Evolutionary conservation across 2,797 vertebrate genomes (phyloP).

Genomic region (Eleutherodactylus coqui): DNA sequence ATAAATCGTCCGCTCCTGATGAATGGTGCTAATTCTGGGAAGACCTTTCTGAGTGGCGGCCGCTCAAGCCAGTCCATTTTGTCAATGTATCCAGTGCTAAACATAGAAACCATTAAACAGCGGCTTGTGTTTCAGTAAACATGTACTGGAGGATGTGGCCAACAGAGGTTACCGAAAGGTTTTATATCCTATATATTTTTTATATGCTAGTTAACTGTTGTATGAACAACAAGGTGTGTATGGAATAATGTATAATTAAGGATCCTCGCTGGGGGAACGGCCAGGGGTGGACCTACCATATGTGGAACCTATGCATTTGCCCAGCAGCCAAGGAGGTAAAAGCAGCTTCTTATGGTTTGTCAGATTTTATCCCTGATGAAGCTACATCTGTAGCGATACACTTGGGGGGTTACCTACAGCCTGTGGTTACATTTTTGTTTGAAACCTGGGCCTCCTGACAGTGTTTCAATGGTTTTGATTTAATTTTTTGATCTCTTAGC

Average conservation of each 20-base stretch:
- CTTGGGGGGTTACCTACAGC: too few species aligned
- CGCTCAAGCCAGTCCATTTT: conserved; percentile 1
- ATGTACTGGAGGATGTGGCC: background rate
- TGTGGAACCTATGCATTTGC: background rate
- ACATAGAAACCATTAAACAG: conserved; percentile 41
- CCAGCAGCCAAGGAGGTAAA: background rate
- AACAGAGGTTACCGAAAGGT: background rate
- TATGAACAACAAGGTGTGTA: background rate
- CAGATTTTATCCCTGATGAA: too few species aligned
- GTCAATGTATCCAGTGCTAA: conserved; percentile 27
- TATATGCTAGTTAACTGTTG: background rate
- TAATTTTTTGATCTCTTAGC: too few species aligned
- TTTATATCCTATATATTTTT: background rate
- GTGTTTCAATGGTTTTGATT: too few species aligned
- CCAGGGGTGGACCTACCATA: too few species aligned
- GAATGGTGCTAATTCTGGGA: conserved; percentile 49
- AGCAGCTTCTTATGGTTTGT: too few species aligned
- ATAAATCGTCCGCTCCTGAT: conserved; percentile 29
- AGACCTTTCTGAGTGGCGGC: background rate
- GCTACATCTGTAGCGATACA: too few species aligned
- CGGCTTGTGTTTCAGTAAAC: conserved; percentile 20
- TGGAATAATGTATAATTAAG: background rate
- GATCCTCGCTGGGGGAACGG: background rate
- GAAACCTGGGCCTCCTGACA: too few species aligned
- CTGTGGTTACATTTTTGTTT: too few species aligned